Conservation (phyloP, 1,140 invertebrate genomes). For the Drosophila watanabei region DNA sequence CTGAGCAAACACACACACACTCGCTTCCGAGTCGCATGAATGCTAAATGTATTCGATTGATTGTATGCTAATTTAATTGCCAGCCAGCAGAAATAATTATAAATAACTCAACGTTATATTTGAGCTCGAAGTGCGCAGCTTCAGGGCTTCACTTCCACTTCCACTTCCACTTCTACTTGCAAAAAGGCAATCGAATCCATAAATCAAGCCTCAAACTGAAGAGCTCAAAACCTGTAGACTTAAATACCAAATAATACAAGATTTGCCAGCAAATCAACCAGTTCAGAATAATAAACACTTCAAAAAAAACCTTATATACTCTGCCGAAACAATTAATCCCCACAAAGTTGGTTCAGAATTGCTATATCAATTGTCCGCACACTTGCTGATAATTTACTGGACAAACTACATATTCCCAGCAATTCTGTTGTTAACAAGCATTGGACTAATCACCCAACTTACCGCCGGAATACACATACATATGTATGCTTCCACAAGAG, state of each 20-base stretch:
- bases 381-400: conserved; percentile 3
- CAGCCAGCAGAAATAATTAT: conserved; percentile 50
- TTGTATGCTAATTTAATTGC: conserved; percentile 57
- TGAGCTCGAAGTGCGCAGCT: conserved; percentile 12
- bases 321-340: not conserved
- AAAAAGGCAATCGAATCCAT: not conserved
- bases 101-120: conserved; percentile 29
- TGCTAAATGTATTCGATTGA: conserved; percentile 51
- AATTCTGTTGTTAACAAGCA: conserved; percentile 22
- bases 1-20: conserved; percentile 5
- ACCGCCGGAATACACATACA: not conserved
- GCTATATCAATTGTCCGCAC: not conserved
- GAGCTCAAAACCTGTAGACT: not conserved
- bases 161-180: no score
- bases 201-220: not conserved
- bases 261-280: not conserved
- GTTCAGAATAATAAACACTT: not conserved
- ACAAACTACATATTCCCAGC: not conserved
- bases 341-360: not conserved
- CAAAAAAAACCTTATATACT: not conserved
- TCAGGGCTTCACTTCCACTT: not conserved
- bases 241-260: not conserved
- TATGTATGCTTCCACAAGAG: not conserved
- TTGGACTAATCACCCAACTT: conserved; percentile 13
- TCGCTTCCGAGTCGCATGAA: conserved; percentile 21